Base-by-base conservation (phyloP, 2,797 vertebrate genomes). In the Knipowitschia caucasica region DNA sequence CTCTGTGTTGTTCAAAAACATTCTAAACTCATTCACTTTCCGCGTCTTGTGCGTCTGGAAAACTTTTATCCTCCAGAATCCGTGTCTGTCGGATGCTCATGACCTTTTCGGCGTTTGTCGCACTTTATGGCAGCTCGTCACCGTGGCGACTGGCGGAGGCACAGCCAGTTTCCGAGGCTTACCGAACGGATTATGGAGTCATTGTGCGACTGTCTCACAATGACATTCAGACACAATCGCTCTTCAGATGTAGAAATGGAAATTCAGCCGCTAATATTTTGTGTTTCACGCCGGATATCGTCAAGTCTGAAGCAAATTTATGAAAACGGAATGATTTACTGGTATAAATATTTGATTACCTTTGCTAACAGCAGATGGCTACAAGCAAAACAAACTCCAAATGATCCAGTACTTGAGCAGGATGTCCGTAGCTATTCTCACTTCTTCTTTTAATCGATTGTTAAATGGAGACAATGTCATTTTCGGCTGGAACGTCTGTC, bases 61-160 rank as follows among this genome's bases (percentile, higher is more conserved):
- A 36, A 36, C 35, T 18, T n/a, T 36, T 12, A 33, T 5, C 4
- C 12, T 14, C 12, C 4, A 34, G n/a, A 38, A 8, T 7, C 10
- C 4, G 17, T 49, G 50, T 49, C 61, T 77, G n/a, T n/a, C 45
- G 12, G 40, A 43, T 15, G 23, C 40, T 8, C 21, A 25, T 43
- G 40, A 25, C 40, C 40, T 25, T 43, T 25, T 43, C 11, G 23
- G 40, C 21, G 14, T 43, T 43, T 25, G 18, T 43, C 21, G 8
- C 40, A 43, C 40, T 24, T 25, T 24, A n/a, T 43, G 40, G 40
- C 40, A 49, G 26, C 40, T 43, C 21, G 40, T 23, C 40, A 25
- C 21, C 3, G 8, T 3, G 40, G 40, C 40, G 21, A 6, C 17
- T 10, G 27, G 31, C 7, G 29, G 29, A 49, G 26, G 44, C 44